Conservation (phyloP, 1,140 invertebrate genomes). For the Idris sp. region DNA sequence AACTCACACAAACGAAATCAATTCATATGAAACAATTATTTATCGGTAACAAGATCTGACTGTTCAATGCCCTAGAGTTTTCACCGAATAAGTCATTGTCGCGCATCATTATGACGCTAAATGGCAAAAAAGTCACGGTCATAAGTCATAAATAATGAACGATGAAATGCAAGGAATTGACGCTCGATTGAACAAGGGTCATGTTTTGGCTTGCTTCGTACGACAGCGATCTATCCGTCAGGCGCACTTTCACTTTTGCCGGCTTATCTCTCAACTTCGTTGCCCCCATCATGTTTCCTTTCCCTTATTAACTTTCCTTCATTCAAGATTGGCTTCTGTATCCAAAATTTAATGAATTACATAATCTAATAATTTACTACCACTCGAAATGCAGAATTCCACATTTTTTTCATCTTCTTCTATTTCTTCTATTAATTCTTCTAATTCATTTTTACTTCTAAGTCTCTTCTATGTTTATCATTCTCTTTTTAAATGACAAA, state of each 20-base stretch:
- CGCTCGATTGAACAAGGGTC: constrained; percentile 27
- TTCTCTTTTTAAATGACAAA: constrained; percentile 58
- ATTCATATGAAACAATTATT: too few relatives aligned
- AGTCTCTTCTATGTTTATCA: too few relatives aligned
- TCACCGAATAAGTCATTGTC: constrained; percentile 26
- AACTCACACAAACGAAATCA: constrained; percentile 2
- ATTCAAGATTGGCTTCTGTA: constrained; percentile 3
- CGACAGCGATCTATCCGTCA: constrained; percentile 57
- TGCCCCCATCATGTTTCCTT: constrained; percentile 34
- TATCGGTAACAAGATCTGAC: too few relatives aligned
- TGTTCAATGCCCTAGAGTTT: not conserved
- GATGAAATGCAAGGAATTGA: constrained; percentile 11
- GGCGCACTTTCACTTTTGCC: constrained; percentile 70
- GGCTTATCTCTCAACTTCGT: constrained; percentile 64
- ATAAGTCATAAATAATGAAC: constrained; percentile 39
- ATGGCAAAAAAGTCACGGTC: constrained; percentile 35
- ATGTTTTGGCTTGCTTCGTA: constrained; percentile 19
- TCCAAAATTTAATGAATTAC: too few relatives aligned
- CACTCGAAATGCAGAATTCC: too few relatives aligned
- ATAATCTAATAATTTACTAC: too few relatives aligned
- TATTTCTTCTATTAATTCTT: too few relatives aligned
- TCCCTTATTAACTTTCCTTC: constrained; percentile 33
- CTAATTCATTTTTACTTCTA: too few relatives aligned
- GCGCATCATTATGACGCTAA: constrained; percentile 16
- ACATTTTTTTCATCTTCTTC: too few relatives aligned